Percentiles rank a stretch among this genome's conserved stretches.
Conservation (phyloP, 2,113 vertebrate genomes). For the Apteryx owenii region DNA sequence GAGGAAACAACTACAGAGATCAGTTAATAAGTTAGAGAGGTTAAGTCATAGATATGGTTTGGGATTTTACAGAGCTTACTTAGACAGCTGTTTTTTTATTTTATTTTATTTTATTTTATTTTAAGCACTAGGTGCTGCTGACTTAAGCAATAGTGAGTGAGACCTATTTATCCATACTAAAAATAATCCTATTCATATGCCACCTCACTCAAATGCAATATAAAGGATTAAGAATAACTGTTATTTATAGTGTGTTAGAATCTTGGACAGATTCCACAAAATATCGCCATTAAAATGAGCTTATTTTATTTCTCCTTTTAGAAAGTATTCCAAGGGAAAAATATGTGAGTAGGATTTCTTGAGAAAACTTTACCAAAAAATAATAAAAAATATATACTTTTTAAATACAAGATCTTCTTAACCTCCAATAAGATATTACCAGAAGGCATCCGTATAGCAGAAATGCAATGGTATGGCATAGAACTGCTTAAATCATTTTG, state of each 20-base stretch:
- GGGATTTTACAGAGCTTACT: not conserved
- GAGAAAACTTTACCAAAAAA: not conserved
- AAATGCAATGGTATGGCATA: not conserved
- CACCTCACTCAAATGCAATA: not conserved
- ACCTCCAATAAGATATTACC: not conserved
- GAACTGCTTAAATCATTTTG: not conserved
- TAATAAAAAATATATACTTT: not conserved
- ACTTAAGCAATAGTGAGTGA: slow-evolving; percentile 11
- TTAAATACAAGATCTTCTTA: not conserved
- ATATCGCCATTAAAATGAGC: not conserved
- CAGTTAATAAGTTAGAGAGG: not conserved
- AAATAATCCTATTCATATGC: not conserved
- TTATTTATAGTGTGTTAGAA: slow-evolving; percentile 27
- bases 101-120: not conserved
- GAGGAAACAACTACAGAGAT: not conserved
- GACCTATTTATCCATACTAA: slow-evolving; percentile 40
- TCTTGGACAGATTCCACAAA: slow-evolving; percentile 19
- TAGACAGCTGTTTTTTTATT: not conserved
- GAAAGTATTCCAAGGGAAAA: not conserved
- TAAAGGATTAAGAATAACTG: not conserved
- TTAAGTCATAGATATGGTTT: not conserved
- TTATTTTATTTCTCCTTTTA: not conserved
- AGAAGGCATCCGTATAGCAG: not conserved
- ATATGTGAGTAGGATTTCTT: not conserved
- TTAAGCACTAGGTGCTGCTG: not conserved